Evolutionary conservation across 2,888 invertebrate genomes (phyloP).

Genomic region (Tromatobia lineatoria): DNA sequence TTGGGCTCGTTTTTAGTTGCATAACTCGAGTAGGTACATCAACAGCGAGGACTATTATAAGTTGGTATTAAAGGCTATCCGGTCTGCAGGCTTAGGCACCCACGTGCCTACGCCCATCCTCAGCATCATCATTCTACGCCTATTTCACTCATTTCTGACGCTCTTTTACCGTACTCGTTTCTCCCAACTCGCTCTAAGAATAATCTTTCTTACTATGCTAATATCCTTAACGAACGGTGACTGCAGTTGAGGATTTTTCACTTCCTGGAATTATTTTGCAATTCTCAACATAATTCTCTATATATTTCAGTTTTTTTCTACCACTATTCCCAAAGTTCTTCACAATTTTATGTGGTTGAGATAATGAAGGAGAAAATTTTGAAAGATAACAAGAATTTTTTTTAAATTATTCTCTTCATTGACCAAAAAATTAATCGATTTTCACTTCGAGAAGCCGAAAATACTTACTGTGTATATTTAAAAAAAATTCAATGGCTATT

Average conservation of each 20-base stretch:
- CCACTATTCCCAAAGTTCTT: background rate
- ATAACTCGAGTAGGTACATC: slow-evolving; percentile 71
- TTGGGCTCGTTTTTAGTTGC: slow-evolving; percentile 81
- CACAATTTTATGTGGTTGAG: no score
- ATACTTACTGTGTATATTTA: no score
- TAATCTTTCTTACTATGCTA: slow-evolving; percentile 17
- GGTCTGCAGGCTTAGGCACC: slow-evolving; percentile 45
- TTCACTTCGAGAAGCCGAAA: no score
- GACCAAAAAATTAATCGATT: no score
- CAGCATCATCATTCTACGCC: slow-evolving; percentile 22
- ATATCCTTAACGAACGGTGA: background rate
- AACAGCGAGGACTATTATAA: slow-evolving; percentile 49
- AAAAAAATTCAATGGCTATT: no score
- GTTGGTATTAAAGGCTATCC: slow-evolving; percentile 60
- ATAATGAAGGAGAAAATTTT: no score
- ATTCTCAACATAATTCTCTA: background rate
- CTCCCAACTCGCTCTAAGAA: background rate
- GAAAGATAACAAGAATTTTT: no score
- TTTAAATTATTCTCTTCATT: no score
- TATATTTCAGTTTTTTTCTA: background rate
- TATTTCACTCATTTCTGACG: slow-evolving; percentile 37
- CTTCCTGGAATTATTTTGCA: background rate
- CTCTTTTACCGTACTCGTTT: slow-evolving; percentile 12
- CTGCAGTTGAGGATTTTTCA: background rate
- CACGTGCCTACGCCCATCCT: slow-evolving; percentile 59